Evolutionary conservation across 2,888 invertebrate genomes (phyloP), one percentile per base, ranked within the genome.

Genomic region (Mythimna impura): DNA sequence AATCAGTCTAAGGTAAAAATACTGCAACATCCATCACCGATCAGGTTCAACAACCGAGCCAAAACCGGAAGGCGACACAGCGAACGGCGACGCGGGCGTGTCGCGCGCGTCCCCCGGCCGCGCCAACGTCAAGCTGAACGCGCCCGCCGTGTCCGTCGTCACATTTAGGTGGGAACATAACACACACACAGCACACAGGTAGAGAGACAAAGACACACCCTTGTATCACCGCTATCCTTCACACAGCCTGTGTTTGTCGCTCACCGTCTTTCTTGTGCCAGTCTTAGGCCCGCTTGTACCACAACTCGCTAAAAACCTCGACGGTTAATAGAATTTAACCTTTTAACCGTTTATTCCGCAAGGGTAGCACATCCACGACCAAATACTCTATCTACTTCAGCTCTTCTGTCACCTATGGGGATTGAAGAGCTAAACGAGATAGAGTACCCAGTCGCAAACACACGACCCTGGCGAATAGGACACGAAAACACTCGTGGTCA

Each of bases 131-230:
- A 95, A 95, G 81, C 94, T 96, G 47, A 95, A 95, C 93, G 97
- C 98, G 91, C 98, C 98, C 88, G 98, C 98, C 88, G 98, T 98
- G 93, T 98, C 98, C 94, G 98, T 98, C 94, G 98, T 98, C 96
- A 98, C 98, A 96, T 98, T 98, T 98, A 98, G 98, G 98, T 98
- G 98, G 98, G 98, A 97, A 97, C 96, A 96, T 96, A 96, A 96
- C 97, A 76, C 86, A 77, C 76, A 95, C 94, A 91, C 89, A 93
- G 94, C 95, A 94, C 96, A 94, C 96, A 97, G 97, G 97, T 97
- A 97, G 97, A 97, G 96, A 97, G 96, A 96, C 96, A 96, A 94
- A 96, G 96, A 96, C 96, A 81, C 87, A 80, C 84, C 55, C 71
- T 80, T 84, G 84, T 75, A 76, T 78, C 85, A 85, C 79, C 84